A percentile compares a stretch with the other conserved stretches of the same genome.
These are phyloP conservation scores for Hippocampus abdominalis DNA, from an alignment of 2,113 vertebrate genomes.

Conservation along the genomic window DNA sequence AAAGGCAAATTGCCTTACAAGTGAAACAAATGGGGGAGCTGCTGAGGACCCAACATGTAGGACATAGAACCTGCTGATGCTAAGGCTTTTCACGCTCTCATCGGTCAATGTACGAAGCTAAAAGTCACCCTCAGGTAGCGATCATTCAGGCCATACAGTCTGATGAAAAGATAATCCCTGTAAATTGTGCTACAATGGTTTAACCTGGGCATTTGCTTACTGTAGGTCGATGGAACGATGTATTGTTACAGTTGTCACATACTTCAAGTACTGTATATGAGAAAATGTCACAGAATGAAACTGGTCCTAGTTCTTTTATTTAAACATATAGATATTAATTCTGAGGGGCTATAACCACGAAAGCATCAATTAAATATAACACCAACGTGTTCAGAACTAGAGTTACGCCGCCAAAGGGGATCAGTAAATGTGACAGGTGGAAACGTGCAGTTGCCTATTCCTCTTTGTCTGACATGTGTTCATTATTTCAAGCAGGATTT, in stretches of 20 bases:
- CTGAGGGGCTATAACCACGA: not conserved
- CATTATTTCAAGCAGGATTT: no score
- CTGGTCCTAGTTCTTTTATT: not conserved
- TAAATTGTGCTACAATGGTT: constrained; percentile 35
- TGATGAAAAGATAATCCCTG: constrained; percentile 36
- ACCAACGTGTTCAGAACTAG: not conserved
- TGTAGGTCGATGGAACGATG: not conserved
- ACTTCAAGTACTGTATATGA: constrained; percentile 6
- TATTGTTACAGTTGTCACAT: constrained; percentile 19
- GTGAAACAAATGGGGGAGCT: constrained; percentile 72
- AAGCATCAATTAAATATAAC: not conserved
- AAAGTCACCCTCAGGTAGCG: constrained; percentile 61
- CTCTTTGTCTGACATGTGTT: no score
- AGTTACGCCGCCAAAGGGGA: not conserved
- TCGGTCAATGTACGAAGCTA: constrained; percentile 31
- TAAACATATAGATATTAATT: not conserved
- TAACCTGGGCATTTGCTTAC: constrained; percentile 22
- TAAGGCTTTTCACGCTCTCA: constrained; percentile 44
- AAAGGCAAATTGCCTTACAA: constrained; percentile 77
- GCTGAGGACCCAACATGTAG: constrained; percentile 55
- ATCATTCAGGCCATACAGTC: constrained; percentile 44
- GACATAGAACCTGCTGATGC: constrained; percentile 66
- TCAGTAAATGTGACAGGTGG: not conserved
- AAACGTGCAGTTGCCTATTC: not conserved
- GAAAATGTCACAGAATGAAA: not conserved